These are phyloP conservation scores for Caenorhabditis brenneri DNA, from an alignment of 1,140 invertebrate species.

Conservation along the genomic window DNA sequence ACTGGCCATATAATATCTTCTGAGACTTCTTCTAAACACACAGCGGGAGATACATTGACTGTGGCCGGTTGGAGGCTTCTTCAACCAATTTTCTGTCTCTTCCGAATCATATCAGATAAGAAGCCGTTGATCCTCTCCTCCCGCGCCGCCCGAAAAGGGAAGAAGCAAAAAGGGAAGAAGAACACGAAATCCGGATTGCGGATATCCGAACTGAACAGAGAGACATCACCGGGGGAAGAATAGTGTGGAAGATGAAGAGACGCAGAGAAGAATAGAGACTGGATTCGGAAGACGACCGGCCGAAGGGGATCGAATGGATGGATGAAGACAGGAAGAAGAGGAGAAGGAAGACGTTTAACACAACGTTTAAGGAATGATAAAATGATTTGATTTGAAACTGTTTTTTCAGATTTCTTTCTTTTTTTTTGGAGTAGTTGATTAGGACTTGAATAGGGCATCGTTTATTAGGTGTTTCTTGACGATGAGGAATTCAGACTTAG, in stretches of 20 bases:
- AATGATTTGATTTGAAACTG: conserved; percentile 6
- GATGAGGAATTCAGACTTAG: not conserved
- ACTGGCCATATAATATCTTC: not conserved
- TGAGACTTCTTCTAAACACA: conserved; percentile 5
- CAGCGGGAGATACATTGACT: conserved; percentile 33
- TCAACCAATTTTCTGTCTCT: conserved; percentile 17
- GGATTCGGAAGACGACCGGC: conserved; percentile 34
- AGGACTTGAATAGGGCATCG: not conserved
- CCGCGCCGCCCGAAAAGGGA: conserved; percentile 33
- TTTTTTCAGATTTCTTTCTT: not conserved
- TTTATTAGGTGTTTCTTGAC: no score
- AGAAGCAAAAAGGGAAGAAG: not conserved
- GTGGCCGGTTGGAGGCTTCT: conserved; percentile 4
- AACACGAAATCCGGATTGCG: conserved; percentile 42
- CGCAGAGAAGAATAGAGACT: not conserved
- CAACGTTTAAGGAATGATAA: conserved; percentile 11
- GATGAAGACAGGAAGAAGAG: not conserved
- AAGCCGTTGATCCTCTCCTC: conserved; percentile 24
- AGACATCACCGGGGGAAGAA: not conserved
- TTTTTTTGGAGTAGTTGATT: not conserved
- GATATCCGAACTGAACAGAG: conserved; percentile 31
- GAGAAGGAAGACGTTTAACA: conserved; percentile 36
- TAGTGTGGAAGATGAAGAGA: not conserved
- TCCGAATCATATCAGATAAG: conserved; percentile 42
- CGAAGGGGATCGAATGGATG: conserved; percentile 31